These are phyloP conservation scores for Acrossocheilus fasciatus DNA, from an alignment of 2,797 vertebrate species.

Conservation along the genomic window DNA sequence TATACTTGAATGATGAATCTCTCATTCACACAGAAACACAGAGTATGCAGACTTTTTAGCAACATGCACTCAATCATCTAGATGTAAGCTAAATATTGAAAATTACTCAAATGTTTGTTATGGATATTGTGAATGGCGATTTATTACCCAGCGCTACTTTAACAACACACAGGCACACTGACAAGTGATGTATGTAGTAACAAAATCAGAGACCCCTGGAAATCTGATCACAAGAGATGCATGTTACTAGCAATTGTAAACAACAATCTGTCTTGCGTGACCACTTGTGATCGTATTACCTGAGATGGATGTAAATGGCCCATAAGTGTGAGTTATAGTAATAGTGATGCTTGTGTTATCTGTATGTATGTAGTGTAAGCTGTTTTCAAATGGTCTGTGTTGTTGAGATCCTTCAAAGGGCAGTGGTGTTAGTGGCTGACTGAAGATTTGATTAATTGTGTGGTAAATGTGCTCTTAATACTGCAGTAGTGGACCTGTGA, in stretches of 20 bases:
- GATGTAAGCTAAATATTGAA: not conserved
- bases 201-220: constrained; percentile 10
- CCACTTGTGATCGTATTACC: not conserved
- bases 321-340: not conserved
- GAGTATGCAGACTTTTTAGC: not conserved
- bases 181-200: not conserved
- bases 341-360: not conserved
- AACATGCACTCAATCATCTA: not conserved
- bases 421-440: constrained; percentile 3
- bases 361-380: not conserved
- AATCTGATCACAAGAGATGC: constrained; percentile 12
- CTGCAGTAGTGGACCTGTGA: constrained; percentile 33
- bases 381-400: not conserved
- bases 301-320: not conserved
- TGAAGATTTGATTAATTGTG: constrained; percentile 39
- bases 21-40: not conserved
- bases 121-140: not conserved
- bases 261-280: not conserved
- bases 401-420: constrained; percentile 1
- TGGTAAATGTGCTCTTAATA: constrained; percentile 43
- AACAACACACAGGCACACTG: not conserved
- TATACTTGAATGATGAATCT: not conserved
- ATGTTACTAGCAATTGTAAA: constrained; percentile 7
- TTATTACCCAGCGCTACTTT: not conserved
- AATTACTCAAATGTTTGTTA: not conserved